Percentiles rank a stretch among this genome's conserved stretches.
phyloP scores from a whole-genome alignment of 2,797 vertebrate genomes.

The Halcyon leucocephala region DNA sequence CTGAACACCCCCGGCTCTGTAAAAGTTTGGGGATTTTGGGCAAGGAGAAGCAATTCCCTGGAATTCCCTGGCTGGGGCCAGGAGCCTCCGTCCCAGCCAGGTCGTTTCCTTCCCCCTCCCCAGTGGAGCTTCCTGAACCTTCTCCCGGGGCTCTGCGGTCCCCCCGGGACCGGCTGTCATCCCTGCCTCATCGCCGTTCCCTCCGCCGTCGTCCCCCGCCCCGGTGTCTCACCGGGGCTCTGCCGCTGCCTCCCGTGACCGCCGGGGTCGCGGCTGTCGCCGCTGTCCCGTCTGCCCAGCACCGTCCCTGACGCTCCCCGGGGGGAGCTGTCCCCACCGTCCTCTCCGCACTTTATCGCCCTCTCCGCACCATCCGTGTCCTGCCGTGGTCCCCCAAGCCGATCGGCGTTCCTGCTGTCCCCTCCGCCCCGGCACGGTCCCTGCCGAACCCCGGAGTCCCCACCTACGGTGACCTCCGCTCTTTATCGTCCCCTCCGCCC shows the following conservation, averaged over 20 bases:
- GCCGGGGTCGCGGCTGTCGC: neutral
- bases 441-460: neutral
- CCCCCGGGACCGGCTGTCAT: neutral
- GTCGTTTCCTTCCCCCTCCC: too few species aligned
- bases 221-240: neutral
- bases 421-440: neutral
- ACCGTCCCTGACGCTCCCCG: neutral
- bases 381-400: neutral
- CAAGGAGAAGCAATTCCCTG: too few species aligned
- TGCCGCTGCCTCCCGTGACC: neutral
- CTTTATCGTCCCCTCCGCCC: neutral
- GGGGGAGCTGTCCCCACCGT: neutral
- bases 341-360: rapidly evolving
- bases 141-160: neutral
- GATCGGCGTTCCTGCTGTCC: neutral
- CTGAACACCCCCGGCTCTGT: too few species aligned
- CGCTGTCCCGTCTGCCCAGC: neutral
- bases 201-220: neutral
- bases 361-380: neutral
- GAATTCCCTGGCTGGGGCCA: too few species aligned
- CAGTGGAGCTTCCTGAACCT: too few species aligned
- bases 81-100: too few species aligned
- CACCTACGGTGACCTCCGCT: neutral
- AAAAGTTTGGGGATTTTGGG: too few species aligned
- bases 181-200: neutral